These are phyloP conservation scores for Ceratitis capitata DNA, from an alignment of 1,140 invertebrate species.

Conservation along the genomic window DNA sequence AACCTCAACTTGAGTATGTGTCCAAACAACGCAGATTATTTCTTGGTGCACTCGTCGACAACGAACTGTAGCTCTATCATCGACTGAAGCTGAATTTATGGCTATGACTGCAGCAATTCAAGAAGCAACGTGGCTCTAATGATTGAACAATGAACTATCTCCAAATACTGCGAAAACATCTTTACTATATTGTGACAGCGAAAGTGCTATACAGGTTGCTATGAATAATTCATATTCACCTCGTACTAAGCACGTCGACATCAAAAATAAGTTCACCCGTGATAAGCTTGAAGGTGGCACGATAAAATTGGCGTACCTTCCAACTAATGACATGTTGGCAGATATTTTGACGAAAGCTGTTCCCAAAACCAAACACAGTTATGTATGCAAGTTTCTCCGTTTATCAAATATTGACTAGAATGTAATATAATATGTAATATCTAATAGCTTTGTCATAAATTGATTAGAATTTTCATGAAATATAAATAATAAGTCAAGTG, in stretches of 20 bases:
- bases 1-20: too few relatives aligned
- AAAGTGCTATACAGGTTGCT: background rate
- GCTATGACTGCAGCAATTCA: slow-evolving; percentile 23
- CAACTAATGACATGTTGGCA: background rate
- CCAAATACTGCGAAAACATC: background rate
- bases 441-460: too few relatives aligned
- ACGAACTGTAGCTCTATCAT: slow-evolving; percentile 57
- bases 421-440: too few relatives aligned
- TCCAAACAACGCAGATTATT: background rate
- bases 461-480: too few relatives aligned
- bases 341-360: background rate
- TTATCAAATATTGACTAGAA: too few relatives aligned
- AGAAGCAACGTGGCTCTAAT: slow-evolving; percentile 38
- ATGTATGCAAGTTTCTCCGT: too few relatives aligned
- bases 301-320: background rate
- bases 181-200: background rate
- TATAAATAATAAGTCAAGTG: too few relatives aligned
- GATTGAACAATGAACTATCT: background rate
- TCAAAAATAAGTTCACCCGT: background rate
- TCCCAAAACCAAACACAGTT: too few relatives aligned
- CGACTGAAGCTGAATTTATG: slow-evolving; percentile 46
- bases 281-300: background rate
- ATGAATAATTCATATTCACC: background rate
- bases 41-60: slow-evolving; percentile 33
- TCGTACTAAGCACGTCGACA: background rate